These are phyloP conservation scores for Scrobipalpa costella DNA, from an alignment of 2,888 invertebrate genomes.

Conservation along the genomic window DNA sequence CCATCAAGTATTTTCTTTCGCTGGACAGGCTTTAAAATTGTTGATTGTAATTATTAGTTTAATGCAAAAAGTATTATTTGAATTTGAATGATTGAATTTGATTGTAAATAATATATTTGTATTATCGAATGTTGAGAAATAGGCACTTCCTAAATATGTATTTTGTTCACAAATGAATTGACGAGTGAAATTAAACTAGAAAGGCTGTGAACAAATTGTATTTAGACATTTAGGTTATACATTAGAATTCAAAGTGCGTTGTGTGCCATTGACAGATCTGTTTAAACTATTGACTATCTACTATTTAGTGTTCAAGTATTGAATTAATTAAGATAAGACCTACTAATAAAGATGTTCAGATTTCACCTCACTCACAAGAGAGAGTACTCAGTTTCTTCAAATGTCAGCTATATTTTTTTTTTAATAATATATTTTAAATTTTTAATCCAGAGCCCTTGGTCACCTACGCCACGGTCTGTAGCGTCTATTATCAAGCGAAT, in stretches of 20 bases:
- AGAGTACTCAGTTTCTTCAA: no score
- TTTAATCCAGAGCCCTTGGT: no score
- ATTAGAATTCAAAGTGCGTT: conserved; percentile 40
- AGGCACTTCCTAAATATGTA: conserved; percentile 34
- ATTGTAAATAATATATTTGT: conserved; percentile 17
- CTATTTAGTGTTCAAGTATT: background rate
- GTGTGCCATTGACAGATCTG: conserved; percentile 57
- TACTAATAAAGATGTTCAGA: no score
- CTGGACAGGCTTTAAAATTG: conserved; percentile 7
- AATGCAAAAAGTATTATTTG: conserved; percentile 22
- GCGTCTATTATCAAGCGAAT: no score
- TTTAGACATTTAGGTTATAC: conserved; percentile 37
- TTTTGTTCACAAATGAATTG: conserved; percentile 46
- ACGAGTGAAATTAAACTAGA: conserved; percentile 43
- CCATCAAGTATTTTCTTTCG: conserved; percentile 8
- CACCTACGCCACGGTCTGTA: no score
- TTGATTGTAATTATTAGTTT: conserved; percentile 26
- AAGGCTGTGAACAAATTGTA: conserved; percentile 66
- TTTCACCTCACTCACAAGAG: no score
- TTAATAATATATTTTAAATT: no score
- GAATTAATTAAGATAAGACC: no score
- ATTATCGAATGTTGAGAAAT: conserved; percentile 27
- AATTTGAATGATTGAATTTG: conserved; percentile 15
- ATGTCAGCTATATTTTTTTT: no score
- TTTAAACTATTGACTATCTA: conserved; percentile 30